Base-by-base conservation (phyloP, 2,797 vertebrate species). In the Leucoraja ocellata region DNA sequence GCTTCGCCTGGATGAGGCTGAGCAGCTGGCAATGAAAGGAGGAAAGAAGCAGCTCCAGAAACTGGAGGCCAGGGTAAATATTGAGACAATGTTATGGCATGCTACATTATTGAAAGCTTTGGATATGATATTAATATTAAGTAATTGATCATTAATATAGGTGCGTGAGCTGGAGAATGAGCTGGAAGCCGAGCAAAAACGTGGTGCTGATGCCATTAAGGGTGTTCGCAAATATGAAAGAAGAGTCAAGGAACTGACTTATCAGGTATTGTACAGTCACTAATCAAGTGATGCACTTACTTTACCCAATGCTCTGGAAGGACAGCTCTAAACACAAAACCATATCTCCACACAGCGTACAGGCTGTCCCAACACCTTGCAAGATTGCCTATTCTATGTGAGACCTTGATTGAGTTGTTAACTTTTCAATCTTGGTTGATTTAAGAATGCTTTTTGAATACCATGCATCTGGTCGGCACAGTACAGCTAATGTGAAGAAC, bases 11-110 rank as follows among this genome's bases (percentile, higher is more conserved):
- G 98, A 99, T 0, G 98, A 99, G 93, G 98, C 98, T 0, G 98
- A 98, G 94, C 98, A 97, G 95, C 93, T 99, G 96, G 98, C 98
- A 0, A 95, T 99, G 95, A 99, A 98, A 94, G 98, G 98, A 0
- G 98, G 98, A 93, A 99, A 98, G 96, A 99, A 99, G 95, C 98
- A 98, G 94, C 97, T 98, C 94, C 98, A 98, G 97, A 98, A 98
- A 95, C 96, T 98, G 95, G 98, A 98, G 93, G 58, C 97, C 0
- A 96, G 97, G 93, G 98, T 98, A 95, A 36, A 94, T 93, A 21
- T 91, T 73, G 4, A 25, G 4, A 25, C 13, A 36, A 28, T 78
- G 14, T 13, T 23, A 73, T 74, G 11, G 3, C 71, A 54, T 28
- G 71, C 68, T 74, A 16, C 71, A 76, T n/a, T 46, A 71, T 4